Base-by-base conservation (phyloP, 1,140 invertebrate species). In the Solen grandis region DNA sequence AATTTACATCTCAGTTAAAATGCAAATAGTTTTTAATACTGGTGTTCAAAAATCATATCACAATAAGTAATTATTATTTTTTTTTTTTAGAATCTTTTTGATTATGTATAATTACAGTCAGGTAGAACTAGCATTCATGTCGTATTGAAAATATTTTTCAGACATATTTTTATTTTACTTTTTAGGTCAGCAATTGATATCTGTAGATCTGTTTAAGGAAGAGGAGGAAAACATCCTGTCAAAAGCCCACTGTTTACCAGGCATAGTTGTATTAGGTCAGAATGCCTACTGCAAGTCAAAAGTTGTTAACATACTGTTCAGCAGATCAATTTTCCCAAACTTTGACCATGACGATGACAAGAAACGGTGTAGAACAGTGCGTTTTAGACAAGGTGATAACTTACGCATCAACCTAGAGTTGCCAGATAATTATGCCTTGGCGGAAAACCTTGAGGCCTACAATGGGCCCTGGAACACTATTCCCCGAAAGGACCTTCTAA, bases 381-480 rank as follows among this genome's bases (percentile, higher is more conserved):
- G 95, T 82, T 94, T 97, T 81, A 94, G 94, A 82, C 95, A 95
- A 87, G 95, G 95, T n/a, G 89, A 92, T 1, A 93, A 92, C 22
- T 95, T 94, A 54, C 94, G 95, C 83, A 93, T 96, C 3, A 95
- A 94, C 85, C 90, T 96, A 25, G 94, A 95, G 0, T 92, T 96
- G 22, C 95, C 95, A 31, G 93, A 95, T 77, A 96, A 96, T 87
- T 96, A 95, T 87, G 95, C 96, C 91, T 94, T 97, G 46, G 94
- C 96, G 0, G 95, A 96, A 82, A 92, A 93, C 84, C 84, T 95
- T 22, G 93, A 94, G 77, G 92, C 93, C 19, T 94, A 94, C 84
- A 94, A 95, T 82, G 92, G 93, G 76, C 89, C 93, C 38, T 95
- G 94, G 94, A 93, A 90, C 27, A 93, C 93, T 22, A 93, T 96